phyloP scores from a whole-genome alignment of 2,797 vertebrate genomes.

The Carcharodon carcharias region DNA sequence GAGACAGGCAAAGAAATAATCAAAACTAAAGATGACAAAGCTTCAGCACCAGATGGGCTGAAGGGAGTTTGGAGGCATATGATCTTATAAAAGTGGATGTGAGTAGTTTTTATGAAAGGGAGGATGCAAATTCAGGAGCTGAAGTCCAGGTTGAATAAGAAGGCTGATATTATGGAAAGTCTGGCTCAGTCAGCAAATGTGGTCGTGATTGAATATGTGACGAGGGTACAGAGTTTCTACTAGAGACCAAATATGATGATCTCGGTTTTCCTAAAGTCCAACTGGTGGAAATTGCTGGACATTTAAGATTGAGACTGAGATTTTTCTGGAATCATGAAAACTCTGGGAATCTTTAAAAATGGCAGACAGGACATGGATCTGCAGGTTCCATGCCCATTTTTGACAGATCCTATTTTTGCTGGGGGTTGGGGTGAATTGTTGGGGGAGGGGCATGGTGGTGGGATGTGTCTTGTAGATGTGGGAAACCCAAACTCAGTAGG shows the following conservation, averaged over 20 bases:
- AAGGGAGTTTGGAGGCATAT: background rate
- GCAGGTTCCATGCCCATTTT: too few relatives aligned
- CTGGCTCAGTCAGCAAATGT: background rate
- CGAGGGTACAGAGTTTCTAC: background rate
- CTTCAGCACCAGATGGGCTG: background rate
- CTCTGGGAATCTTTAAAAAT: too few relatives aligned
- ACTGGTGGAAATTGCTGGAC: background rate
- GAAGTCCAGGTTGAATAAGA: background rate
- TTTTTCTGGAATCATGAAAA: too few relatives aligned
- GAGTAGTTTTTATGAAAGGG: background rate
- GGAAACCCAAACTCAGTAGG: too few relatives aligned
- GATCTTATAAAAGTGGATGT: background rate
- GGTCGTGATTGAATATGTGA: background rate
- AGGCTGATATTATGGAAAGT: background rate
- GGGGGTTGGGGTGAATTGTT: too few relatives aligned
- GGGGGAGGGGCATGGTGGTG: too few relatives aligned
- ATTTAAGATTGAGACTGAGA: background rate
- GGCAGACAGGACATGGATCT: too few relatives aligned
- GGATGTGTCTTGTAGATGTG: too few relatives aligned
- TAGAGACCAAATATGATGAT: background rate
- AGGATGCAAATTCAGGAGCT: background rate
- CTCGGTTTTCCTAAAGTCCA: background rate
- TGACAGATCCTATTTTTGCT: too few relatives aligned
- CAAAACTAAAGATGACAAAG: background rate
- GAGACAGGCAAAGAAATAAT: too few relatives aligned